A percentile compares a stretch with the other conserved stretches of the same genome.
phyloP scores from a whole-genome alignment of 2,113 vertebrate genomes.

The Paedocypris sp. region DNA sequence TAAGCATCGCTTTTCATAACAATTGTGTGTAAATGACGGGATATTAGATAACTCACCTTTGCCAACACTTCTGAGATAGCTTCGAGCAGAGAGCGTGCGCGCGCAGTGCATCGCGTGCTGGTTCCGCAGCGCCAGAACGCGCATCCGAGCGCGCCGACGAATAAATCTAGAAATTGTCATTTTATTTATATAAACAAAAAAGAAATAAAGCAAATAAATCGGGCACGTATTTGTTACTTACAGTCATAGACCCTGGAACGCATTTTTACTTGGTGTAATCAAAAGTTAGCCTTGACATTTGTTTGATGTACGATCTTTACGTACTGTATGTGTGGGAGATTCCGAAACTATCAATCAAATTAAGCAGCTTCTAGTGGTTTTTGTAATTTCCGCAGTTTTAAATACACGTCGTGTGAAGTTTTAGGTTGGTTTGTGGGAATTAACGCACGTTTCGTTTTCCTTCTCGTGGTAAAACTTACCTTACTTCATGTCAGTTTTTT shows the following conservation, averaged over 20 bases:
- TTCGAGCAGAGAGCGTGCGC: slow-evolving; percentile 38
- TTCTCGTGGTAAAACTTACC: too few relatives aligned
- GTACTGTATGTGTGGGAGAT: background rate
- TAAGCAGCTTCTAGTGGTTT: background rate
- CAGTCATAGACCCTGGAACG: background rate
- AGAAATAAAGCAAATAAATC: too few relatives aligned
- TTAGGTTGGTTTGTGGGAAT: slow-evolving; percentile 43
- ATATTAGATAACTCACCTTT: slow-evolving; percentile 27
- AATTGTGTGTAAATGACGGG: background rate
- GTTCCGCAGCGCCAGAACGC: too few relatives aligned
- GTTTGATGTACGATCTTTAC: too few relatives aligned
- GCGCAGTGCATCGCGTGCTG: slow-evolving; percentile 28
- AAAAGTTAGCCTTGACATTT: background rate
- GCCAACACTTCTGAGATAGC: slow-evolving; percentile 38
- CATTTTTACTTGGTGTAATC: slow-evolving; percentile 3
- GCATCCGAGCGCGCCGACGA: slow-evolving; percentile 35
- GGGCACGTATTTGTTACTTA: too few relatives aligned
- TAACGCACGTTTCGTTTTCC: slow-evolving; percentile 34
- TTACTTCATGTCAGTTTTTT: too few relatives aligned
- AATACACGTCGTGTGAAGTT: slow-evolving; percentile 4
- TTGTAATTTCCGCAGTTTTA: slow-evolving; percentile 23
- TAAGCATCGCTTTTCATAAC: background rate
- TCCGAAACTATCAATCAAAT: slow-evolving; percentile 3
- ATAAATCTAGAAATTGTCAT: too few relatives aligned
- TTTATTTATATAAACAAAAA: too few relatives aligned